A percentile compares a stretch with the other conserved stretches of the same genome.
Evolutionary conservation across 2,113 vertebrate genomes (phyloP).

Genomic region (Dipodomys stephensi): DNA sequence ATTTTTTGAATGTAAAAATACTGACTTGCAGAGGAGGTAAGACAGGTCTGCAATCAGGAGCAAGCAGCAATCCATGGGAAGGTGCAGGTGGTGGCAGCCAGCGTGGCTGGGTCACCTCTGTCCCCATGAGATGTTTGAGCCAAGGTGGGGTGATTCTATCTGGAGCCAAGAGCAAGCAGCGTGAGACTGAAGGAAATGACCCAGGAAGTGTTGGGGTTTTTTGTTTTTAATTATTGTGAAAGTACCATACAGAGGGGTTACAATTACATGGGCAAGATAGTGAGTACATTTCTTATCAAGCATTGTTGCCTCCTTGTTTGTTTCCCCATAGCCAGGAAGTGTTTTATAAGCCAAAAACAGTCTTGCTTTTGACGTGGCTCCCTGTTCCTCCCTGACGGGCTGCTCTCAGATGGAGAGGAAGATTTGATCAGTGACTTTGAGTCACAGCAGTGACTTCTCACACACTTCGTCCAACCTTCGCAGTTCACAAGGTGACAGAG

Average conservation of each 20-base stretch:
- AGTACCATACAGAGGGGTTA: too few relatives aligned
- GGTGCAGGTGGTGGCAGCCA: neutral
- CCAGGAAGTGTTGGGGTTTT: neutral
- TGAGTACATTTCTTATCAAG: too few relatives aligned
- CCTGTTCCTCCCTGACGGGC: too few relatives aligned
- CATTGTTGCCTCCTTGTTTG: too few relatives aligned
- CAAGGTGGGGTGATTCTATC: neutral
- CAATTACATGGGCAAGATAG: too few relatives aligned
- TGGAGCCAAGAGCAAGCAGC: too few relatives aligned
- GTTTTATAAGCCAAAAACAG: too few relatives aligned
- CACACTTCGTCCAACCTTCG: neutral
- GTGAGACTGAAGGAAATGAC: neutral
- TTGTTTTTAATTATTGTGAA: too few relatives aligned
- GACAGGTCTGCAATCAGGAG: neutral
- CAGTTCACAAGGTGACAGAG: neutral
- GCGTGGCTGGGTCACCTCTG: neutral
- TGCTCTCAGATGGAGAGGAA: neutral
- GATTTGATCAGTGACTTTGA: neutral
- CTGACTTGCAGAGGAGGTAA: neutral
- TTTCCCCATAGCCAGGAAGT: too few relatives aligned
- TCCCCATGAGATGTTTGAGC: too few relatives aligned
- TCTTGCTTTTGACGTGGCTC: too few relatives aligned
- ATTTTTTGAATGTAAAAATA: neutral
- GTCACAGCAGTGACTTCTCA: neutral
- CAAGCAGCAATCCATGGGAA: neutral